Conservation (phyloP, 2,113 vertebrate genomes). For the Tyto alba region DNA sequence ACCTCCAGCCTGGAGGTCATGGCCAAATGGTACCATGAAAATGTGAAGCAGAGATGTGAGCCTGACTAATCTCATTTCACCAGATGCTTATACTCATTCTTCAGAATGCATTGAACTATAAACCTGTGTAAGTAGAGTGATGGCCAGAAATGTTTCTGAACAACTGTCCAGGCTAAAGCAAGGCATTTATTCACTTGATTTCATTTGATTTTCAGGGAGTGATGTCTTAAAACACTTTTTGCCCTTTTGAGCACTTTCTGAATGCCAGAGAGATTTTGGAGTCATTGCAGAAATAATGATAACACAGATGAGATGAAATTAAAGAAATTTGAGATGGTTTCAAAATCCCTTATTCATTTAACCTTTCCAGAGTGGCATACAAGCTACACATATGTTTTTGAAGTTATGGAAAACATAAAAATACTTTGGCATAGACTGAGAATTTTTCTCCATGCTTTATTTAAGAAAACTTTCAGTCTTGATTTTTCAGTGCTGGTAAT, state of each 20-base stretch:
- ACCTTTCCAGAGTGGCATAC: not conserved
- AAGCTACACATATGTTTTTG: not conserved
- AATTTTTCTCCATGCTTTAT: not conserved
- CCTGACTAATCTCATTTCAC: not conserved
- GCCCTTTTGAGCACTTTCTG: slow-evolving; percentile 4
- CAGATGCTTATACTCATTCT: not conserved
- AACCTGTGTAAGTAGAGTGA: not conserved
- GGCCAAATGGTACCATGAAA: not conserved
- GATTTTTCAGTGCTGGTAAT: not conserved
- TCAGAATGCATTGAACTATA: not conserved
- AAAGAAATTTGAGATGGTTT: not conserved
- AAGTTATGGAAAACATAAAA: not conserved
- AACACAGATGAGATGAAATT: slow-evolving; percentile 3
- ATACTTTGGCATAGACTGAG: not conserved
- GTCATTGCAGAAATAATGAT: not conserved
- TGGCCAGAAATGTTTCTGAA: not conserved
- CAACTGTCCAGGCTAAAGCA: not conserved
- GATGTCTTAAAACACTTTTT: slow-evolving; percentile 8
- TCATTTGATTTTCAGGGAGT: slow-evolving; percentile 18
- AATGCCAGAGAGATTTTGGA: not conserved
- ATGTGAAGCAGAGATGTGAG: not conserved
- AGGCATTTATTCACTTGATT: not conserved
- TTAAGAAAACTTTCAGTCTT: not conserved
- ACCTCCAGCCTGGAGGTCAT: not conserved
- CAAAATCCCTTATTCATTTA: not conserved